phyloP scores from a whole-genome alignment of 1,140 invertebrate species.

The Aphaenogaster floridana region DNA sequence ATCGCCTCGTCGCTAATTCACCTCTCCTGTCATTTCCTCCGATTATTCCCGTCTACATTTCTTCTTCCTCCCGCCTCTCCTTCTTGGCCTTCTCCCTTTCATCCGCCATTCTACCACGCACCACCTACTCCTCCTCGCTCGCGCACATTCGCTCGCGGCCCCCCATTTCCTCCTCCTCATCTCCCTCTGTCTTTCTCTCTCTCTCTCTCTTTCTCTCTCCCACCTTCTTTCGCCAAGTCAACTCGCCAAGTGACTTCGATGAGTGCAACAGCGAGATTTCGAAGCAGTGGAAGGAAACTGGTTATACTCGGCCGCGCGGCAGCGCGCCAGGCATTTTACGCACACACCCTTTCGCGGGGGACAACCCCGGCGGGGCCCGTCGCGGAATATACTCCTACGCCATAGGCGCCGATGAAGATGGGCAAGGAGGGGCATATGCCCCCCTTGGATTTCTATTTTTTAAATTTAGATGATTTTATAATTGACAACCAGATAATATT shows the following conservation, averaged over 20 bases:
- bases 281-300: slow-evolving; percentile 69
- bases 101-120: slow-evolving; percentile 47
- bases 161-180: background rate
- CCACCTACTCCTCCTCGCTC: slow-evolving; percentile 19
- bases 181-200: slow-evolving; percentile 15
- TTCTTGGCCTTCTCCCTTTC: slow-evolving; percentile 18
- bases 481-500: no score
- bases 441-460: no score
- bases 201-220: slow-evolving; percentile 24
- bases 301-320: slow-evolving; percentile 57
- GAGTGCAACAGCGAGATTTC: slow-evolving; percentile 69
- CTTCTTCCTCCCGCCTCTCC: slow-evolving; percentile 17
- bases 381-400: slow-evolving; percentile 15
- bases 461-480: no score
- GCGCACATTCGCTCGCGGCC: background rate
- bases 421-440: no score
- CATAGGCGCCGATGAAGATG: no score
- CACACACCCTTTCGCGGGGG: slow-evolving; percentile 43
- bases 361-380: slow-evolving; percentile 37
- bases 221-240: slow-evolving; percentile 48
- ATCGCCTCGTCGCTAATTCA: background rate
- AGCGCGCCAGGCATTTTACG: slow-evolving; percentile 48
- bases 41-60: slow-evolving; percentile 30
- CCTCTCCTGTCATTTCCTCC: slow-evolving; percentile 16
- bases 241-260: slow-evolving; percentile 66